Evolutionary conservation across 37 sponge, comb jelly and placozoan genomes (phyloP), one percentile per base, ranked within the genome.

Genomic region (Halisarca cf. caerulea): DNA sequence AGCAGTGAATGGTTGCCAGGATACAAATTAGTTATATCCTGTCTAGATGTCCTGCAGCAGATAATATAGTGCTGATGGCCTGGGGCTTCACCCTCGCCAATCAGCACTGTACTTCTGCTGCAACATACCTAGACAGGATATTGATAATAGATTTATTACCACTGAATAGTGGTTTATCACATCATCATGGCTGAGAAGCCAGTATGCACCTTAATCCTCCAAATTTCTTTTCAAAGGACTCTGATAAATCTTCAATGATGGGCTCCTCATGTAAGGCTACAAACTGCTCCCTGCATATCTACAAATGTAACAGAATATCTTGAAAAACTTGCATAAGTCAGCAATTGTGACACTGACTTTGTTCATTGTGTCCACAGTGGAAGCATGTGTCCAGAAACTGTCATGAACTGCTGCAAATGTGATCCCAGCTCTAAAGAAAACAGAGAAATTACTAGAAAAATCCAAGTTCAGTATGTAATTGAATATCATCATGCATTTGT

Each of bases 341-440:
- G 11, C 11, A 15, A 15, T 62, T 15, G 6, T 30, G n/a, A 7
- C 18, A 28, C 30, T 62, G n/a, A 62, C 96, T 61, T 72, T 69
- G 66, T 95, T 96, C 94, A 99, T 91, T 28, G 62, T 45, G 59
- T 96, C 90, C 1, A 99, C 92, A 79, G 81, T 83, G 28, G 88
- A 75, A 37, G 97, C 92, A 54, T 93, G 92, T 2, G 99, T 95
- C 99, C 99, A 99, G 81, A 82, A 99, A 66, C 99, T 90, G 79
- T 99, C 99, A 66, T 99, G 99, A 33, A 99, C 95, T 53, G 99
- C 88, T 15, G 88, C 97, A 86, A 96, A 99, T 24, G 95, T 75
- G 33, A 96, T 73, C 18, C 95, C 97, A 66, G 61, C 90, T 42
- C 96, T 96, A 66, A 18, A 25, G 25, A 17, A 47, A n/a, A 70